Conservation (phyloP, 2,888 invertebrate genomes). For the Ganaspis brasiliensis region DNA sequence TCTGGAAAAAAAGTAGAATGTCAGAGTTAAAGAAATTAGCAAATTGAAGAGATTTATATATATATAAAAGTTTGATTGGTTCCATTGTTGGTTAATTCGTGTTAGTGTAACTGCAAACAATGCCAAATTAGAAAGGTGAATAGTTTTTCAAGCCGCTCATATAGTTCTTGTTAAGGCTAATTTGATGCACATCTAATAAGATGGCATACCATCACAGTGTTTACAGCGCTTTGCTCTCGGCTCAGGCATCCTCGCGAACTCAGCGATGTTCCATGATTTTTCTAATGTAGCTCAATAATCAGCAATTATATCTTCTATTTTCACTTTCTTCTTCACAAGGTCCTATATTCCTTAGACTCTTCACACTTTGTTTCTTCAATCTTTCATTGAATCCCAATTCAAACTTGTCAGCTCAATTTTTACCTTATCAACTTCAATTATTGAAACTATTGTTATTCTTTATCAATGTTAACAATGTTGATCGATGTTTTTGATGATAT, state of each 20-base stretch:
- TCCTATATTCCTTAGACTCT: constrained; percentile 37
- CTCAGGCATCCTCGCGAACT: constrained; percentile 83
- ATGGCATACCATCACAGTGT: constrained; percentile 91
- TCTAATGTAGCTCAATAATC: constrained; percentile 57
- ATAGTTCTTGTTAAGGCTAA: constrained; percentile 22
- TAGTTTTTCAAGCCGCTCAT: constrained; percentile 15
- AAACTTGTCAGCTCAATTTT: neutral
- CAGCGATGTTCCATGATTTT: constrained; percentile 79
- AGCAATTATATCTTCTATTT: constrained; percentile 62
- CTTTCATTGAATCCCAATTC: neutral
- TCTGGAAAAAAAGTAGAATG: neutral
- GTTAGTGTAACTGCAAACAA: constrained; percentile 54
- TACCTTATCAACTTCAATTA: no score
- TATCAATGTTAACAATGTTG: no score
- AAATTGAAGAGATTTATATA: neutral
- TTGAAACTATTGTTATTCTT: no score
- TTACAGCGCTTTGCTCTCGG: constrained; percentile 96
- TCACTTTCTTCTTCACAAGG: constrained; percentile 14
- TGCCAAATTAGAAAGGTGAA: constrained; percentile 25
- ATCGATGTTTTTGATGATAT: no score
- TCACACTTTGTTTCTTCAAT: constrained; percentile 36
- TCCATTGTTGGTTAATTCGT: constrained; percentile 56
- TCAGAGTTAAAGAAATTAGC: neutral
- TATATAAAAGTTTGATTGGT: constrained; percentile 11
- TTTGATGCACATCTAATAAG: constrained; percentile 43